Conservation (phyloP, 2,888 invertebrate species). For the Thecocarcelia acutangulata region DNA sequence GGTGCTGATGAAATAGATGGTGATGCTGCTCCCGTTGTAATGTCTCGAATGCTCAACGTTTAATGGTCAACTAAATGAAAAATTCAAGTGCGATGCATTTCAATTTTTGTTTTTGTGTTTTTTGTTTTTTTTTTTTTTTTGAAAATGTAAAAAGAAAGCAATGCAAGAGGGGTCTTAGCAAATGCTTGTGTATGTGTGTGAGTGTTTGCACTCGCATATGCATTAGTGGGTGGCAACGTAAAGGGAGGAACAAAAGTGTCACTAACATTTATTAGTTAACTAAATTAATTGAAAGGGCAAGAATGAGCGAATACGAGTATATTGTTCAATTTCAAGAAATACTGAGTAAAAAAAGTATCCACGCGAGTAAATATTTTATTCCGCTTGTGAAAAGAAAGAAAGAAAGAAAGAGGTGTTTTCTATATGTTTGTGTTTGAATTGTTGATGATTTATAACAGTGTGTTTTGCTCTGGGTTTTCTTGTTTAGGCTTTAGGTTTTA, state of each 20-base stretch:
- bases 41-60: conserved; percentile 59
- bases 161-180: conserved; percentile 27
- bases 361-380: neutral
- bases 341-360: conserved; percentile 16
- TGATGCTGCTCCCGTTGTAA: conserved; percentile 15
- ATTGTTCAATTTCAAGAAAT: neutral
- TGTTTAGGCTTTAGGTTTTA: conserved; percentile 44
- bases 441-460: conserved; percentile 25
- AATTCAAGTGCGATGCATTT: conserved; percentile 62
- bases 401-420: conserved; percentile 1
- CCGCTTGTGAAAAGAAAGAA: conserved; percentile 3
- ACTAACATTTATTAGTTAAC: conserved; percentile 10
- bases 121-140: neutral
- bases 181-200: neutral
- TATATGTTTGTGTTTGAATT: neutral
- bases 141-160: conserved; percentile 20
- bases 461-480: neutral
- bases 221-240: neutral
- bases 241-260: conserved; percentile 33
- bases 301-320: conserved; percentile 41
- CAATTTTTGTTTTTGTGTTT: no score
- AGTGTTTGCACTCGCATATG: neutral
- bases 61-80: conserved; percentile 66
- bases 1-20: neutral
- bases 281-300: conserved; percentile 50